Base-by-base conservation (phyloP, 2,888 invertebrate genomes). In the Malthinus flaveolus region DNA sequence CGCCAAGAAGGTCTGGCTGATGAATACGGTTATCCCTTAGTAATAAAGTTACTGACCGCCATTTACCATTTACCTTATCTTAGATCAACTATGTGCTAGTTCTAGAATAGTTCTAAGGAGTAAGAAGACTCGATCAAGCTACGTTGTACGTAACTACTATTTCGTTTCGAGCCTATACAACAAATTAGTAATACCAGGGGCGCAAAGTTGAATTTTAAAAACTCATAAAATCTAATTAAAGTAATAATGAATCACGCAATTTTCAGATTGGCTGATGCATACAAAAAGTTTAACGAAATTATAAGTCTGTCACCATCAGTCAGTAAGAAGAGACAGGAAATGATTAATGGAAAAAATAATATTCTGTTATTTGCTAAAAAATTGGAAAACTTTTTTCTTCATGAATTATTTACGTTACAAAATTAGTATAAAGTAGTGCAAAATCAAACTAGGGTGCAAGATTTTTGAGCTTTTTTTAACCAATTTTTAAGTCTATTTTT, bases 11-110 rank as follows among this genome's bases (percentile, higher is more conserved):
- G 52, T 56, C 56, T 55, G 36, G 32, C 60, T 65, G 62, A 63
- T 62, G 56, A 61, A 66, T 62, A 61, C 55, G 45, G 54, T 57
- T 59, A 60, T 54, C 56, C 61, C 57, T 46, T 48, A 56, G 66
- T 69, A 71, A 70, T 69, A 68, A 69, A 70, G 69, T 71, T 71
- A 65, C 56, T 61, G 62, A 68, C 71, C 69, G 63, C 66, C 65
- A 62, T 67, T 65, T 69, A 69, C 66, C 65, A 62, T 67, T 65
- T 69, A 69, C 63, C 66, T 69, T 69, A 68, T 60, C 60, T 34
- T 49, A 56, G 56, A 56, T 60, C 49, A 49, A 56, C 60, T 53
- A 56, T 60, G n/a, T n/a, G n/a, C n/a, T 60, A 60, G 56, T 60
- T 23, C 5, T 60, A 49, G 56, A 46, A 56, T 50, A 56, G 58